phyloP scores from a whole-genome alignment of 2,113 vertebrate species.

The Porphyrio hochstetteri region DNA sequence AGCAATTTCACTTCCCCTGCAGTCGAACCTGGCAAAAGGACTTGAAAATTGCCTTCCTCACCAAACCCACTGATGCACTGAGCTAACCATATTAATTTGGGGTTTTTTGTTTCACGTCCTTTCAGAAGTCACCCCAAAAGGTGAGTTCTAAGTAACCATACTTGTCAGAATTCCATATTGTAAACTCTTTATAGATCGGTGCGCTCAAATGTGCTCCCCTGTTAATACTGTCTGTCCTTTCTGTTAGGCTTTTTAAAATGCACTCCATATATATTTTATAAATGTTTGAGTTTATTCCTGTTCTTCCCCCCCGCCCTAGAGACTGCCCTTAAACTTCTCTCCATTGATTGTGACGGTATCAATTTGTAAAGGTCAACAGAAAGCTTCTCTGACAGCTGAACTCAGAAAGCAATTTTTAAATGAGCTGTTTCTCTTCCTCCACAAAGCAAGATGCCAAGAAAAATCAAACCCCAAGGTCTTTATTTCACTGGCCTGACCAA shows the following conservation, averaged over 20 bases:
- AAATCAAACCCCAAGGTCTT: constrained; percentile 5
- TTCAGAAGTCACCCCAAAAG: neutral
- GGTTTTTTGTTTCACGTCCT: neutral
- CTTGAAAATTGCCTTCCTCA: neutral
- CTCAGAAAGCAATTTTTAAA: constrained; percentile 31
- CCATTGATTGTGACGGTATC: constrained; percentile 34
- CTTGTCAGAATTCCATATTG: neutral
- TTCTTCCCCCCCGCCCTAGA: neutral
- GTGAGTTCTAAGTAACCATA: neutral
- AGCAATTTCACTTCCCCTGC: neutral
- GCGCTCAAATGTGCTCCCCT: neutral
- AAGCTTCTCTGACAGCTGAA: constrained; percentile 24
- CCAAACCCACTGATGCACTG: neutral
- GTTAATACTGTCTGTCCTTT: neutral
- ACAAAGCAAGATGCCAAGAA: constrained; percentile 4
- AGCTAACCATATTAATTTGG: neutral
- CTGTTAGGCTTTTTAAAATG: neutral
- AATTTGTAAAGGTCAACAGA: constrained; percentile 55
- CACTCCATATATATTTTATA: neutral
- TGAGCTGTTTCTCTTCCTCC: neutral
- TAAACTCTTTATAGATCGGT: neutral
- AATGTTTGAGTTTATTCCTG: neutral
- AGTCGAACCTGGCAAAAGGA: neutral
- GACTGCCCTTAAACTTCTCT: constrained; percentile 15
- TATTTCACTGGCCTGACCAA: neutral